Base-by-base conservation (phyloP, 1,140 invertebrate species). In the Drosophila kohkoa region DNA sequence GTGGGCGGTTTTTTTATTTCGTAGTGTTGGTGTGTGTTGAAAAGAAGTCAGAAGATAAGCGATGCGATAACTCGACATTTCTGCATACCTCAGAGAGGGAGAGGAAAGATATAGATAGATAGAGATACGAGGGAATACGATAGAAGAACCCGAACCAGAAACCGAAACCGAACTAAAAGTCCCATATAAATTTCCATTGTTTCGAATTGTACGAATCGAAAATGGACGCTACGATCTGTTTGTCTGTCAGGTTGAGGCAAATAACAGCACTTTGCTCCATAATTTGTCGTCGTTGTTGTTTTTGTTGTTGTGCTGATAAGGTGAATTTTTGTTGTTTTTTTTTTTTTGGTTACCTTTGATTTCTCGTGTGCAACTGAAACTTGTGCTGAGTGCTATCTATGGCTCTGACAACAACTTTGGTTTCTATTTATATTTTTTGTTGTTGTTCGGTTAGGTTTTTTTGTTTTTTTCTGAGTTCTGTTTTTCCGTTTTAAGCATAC, bases 311-410 rank as follows among this genome's bases (percentile, higher is more conserved):
- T 20, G 32, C 32, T 80, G 85, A 87, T 87, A 87, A 89, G 73
- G 74, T 35, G 15, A 0, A 2, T 0, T 38, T 38, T 38, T 38
- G 20, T 38, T 38, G 7, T 38, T 38, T 8, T 38, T 6, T 1
- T 32, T 32, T 10, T 7, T 45, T 68, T 89, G 80, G 77, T 89
- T 89, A 80, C 80, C 83, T 87, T 68, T 87, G 83, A 87, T 87
- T 87, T 81, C 49, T 54, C 20, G 25, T 28, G n/a, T 13, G 32
- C 49, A 16, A 57, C 59, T 55, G 41, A 20, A 41, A 25, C 20
- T 25, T 25, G 20, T 25, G 20, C 20, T 25, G 20, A 54, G 49
- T 75, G 58, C 72, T 75, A 75, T 75, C 72, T 75, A 69, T 62
- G 58, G 58, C 32, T 11, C 65, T 62, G 65, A 74, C 71, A 74